Base-by-base conservation (phyloP, 2,113 vertebrate species). In the Galemys pyrenaicus region DNA sequence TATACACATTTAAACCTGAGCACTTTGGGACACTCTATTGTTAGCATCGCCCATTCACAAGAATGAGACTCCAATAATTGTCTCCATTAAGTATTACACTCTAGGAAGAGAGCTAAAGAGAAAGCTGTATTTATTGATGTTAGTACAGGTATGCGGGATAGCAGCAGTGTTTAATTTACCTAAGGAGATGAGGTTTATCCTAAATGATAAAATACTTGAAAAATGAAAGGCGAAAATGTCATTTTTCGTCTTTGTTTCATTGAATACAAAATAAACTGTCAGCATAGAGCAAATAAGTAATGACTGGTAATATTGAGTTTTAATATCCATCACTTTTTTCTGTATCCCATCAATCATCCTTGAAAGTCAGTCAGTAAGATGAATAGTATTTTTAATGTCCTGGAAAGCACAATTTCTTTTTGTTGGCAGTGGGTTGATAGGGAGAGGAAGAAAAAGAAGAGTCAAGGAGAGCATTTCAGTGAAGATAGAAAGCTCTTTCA, bases 291-390 rank as follows among this genome's bases (percentile, higher is more conserved):
- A 93, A 96, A 95, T 96, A 94, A 96, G 11, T 82, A 91, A 93
- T 96, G 75, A 92, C 86, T 96, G 26, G 93, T 84, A 96, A 96
- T 96, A 94, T 37, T 95, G 87, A 94, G 84, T 95, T 97, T 95
- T 97, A 96, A 95, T 94, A 96, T 89, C 93, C 65, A 93, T 54
- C 73, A 70, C 46, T 60, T 91, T 70, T 95, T 91, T 87, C 26
- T 58, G 26, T 92, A 41, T 89, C 60, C 74, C 89, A 96, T 96
- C 87, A 77, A 80, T 97, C 93, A 94, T 73, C 8, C 46, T 85
- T 96, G 87, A 92, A 94, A 92, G 83, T 96, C 58, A 87, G 70
- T 94, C 70, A 64, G 67, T 65, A 96, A 97, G 93, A 95, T 90
- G 28, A 93, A 95, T 84, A 92, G 44, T 82, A 64, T 49, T 82